A percentile compares a stretch with the other conserved stretches of the same genome.
Conservation (phyloP, 1,140 invertebrate genomes). For the Ephestia elutella region DNA sequence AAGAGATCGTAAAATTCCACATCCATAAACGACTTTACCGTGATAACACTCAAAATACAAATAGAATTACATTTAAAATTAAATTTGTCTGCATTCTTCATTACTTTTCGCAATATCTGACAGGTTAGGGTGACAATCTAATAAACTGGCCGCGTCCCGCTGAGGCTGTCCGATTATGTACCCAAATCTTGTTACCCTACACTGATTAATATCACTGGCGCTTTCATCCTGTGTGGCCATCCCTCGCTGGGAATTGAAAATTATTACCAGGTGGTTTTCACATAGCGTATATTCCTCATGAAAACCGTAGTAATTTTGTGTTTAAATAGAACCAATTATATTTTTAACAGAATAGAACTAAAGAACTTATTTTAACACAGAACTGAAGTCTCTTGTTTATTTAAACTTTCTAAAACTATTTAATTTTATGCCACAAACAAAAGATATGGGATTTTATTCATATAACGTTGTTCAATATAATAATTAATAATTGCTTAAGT, state of each 20-base stretch:
- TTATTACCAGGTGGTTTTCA: constrained; percentile 6
- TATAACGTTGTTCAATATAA: too few species aligned
- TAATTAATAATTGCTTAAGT: too few species aligned
- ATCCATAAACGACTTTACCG: neutral
- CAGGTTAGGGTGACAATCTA: constrained; percentile 70
- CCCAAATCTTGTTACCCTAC: constrained; percentile 66
- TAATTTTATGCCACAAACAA: too few species aligned
- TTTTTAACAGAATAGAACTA: neutral
- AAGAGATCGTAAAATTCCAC: too few species aligned
- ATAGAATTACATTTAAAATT: constrained; percentile 4
- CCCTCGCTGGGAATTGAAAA: constrained; percentile 40
- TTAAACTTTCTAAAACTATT: too few species aligned
- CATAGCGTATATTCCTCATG: neutral
- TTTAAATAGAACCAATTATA: constrained; percentile 25
- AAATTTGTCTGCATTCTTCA: constrained; percentile 11
- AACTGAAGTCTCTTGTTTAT: too few species aligned
- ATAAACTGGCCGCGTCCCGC: constrained; percentile 63
- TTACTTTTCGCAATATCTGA: constrained; percentile 17
- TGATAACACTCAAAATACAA: neutral
- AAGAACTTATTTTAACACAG: too few species aligned
- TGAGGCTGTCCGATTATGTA: constrained; percentile 63
- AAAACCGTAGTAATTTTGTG: constrained; percentile 26
- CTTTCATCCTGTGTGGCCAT: constrained; percentile 1
- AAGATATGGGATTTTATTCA: too few species aligned
- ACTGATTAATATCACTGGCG: constrained; percentile 59